Conservation (phyloP, 2,888 invertebrate genomes). For the Cordilura impudica region DNA sequence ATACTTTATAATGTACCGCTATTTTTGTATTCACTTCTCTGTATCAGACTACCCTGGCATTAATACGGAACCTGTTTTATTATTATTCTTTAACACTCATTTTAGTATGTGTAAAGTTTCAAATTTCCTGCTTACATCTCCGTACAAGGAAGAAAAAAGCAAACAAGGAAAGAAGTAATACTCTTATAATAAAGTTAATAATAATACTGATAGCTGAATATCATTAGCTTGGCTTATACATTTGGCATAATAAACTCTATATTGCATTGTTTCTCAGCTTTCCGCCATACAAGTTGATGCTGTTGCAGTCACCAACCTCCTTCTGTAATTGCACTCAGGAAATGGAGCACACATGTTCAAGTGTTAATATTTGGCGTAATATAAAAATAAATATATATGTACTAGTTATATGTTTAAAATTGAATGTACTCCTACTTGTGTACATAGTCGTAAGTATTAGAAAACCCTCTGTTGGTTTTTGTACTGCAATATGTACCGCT, state of each 20-base stretch:
- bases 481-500: not conserved
- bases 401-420: no score
- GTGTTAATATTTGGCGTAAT: constrained; percentile 61
- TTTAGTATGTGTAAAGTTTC: not conserved
- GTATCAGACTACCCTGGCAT: not conserved
- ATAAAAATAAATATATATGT: constrained; percentile 5
- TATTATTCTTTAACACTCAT: not conserved
- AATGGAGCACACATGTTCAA: constrained; percentile 62
- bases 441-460: constrained; percentile 3
- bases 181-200: constrained; percentile 34
- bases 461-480: not conserved
- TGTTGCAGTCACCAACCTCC: constrained; percentile 29
- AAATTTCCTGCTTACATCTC: constrained; percentile 9
- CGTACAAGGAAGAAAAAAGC: not conserved
- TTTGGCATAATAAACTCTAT: constrained; percentile 47
- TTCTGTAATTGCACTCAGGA: constrained; percentile 55
- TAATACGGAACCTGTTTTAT: not conserved
- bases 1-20: no score
- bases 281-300: not conserved
- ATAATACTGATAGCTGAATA: constrained; percentile 47
- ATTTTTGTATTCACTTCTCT: no score
- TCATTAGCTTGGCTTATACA: constrained; percentile 48
- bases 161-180: constrained; percentile 2
- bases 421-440: no score
- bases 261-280: constrained; percentile 3